phyloP scores from a whole-genome alignment of 2,797 vertebrate species.

The Pseudochirops corinnae region DNA sequence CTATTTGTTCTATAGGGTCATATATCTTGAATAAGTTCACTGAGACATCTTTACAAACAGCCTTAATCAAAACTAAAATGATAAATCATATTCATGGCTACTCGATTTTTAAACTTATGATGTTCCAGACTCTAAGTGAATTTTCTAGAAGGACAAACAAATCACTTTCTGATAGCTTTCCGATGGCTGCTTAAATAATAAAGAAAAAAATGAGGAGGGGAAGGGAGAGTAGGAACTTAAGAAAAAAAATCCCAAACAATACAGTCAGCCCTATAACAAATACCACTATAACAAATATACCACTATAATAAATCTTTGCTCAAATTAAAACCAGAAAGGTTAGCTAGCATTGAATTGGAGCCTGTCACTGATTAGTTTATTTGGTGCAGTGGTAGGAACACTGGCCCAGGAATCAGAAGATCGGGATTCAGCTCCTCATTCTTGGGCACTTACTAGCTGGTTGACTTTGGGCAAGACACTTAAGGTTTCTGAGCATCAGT shows the following conservation, averaged over 20 bases:
- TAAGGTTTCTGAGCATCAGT: neutral
- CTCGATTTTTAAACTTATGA: neutral
- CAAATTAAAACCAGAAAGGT: neutral
- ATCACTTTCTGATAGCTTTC: neutral
- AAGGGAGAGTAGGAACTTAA: neutral
- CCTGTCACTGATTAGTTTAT: neutral
- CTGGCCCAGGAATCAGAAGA: neutral
- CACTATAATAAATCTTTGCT: neutral
- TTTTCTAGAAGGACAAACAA: neutral
- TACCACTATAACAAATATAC: neutral
- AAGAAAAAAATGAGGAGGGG: neutral
- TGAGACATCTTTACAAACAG: slow-evolving; percentile 38
- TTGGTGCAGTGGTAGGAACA: neutral
- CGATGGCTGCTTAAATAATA: neutral
- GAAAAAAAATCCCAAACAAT: neutral
- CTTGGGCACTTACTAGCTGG: neutral
- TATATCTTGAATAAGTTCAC: slow-evolving; percentile 16
- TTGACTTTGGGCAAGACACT: neutral
- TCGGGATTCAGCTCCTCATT: neutral
- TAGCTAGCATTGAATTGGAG: neutral
- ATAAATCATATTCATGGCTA: neutral
- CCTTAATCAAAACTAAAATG: neutral
- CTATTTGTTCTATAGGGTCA: neutral
- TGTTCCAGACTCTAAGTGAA: neutral
- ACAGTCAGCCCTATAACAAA: neutral